phyloP scores from a whole-genome alignment of 2,113 vertebrate species.

The Lanius collurio region DNA sequence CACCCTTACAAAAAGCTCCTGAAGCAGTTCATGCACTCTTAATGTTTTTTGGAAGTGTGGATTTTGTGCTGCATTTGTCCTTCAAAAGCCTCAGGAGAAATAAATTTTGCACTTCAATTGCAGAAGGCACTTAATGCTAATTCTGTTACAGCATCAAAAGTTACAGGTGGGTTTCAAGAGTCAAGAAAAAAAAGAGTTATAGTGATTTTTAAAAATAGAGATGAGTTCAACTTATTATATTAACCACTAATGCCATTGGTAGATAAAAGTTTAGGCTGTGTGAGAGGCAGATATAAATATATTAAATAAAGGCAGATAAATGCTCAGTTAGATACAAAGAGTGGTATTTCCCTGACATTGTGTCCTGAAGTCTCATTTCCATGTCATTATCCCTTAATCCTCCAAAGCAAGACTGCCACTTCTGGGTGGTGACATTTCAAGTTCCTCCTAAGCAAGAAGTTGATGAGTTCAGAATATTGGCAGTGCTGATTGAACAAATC shows the following conservation, averaged over 20 bases:
- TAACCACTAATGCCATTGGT: neutral
- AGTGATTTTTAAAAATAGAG: neutral
- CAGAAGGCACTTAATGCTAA: neutral
- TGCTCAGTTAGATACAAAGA: rapidly evolving
- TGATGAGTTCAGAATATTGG: neutral
- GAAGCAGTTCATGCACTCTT: neutral
- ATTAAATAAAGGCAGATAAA: neutral
- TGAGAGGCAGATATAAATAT: neutral
- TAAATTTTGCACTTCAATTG: neutral
- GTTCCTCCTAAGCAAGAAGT: neutral
- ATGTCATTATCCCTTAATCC: neutral
- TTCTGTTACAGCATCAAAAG: neutral
- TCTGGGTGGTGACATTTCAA: neutral
- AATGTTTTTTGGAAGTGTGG: neutral
- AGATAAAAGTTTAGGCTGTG: neutral
- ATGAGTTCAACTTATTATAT: neutral
- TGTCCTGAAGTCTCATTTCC: neutral
- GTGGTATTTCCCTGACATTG: neutral
- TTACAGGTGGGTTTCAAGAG: neutral
- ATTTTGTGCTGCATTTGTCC: neutral
- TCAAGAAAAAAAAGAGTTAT: neutral
- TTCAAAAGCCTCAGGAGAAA: neutral
- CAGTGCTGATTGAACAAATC: neutral
- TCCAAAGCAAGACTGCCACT: neutral
- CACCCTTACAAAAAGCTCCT: neutral